These are phyloP conservation scores for Caenorhabditis wallacei DNA, from an alignment of 2,888 invertebrate genomes.

Conservation along the genomic window DNA sequence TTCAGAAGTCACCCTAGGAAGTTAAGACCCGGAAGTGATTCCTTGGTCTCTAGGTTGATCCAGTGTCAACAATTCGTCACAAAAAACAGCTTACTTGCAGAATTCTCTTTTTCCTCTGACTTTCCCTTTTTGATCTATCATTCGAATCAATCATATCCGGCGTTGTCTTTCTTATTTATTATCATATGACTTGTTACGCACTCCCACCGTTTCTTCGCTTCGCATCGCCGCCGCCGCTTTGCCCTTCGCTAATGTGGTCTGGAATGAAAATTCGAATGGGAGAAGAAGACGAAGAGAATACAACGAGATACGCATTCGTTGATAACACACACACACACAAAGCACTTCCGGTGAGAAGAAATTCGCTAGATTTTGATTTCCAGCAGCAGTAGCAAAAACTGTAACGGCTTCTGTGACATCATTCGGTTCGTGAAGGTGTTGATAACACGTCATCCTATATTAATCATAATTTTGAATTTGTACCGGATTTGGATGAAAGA, in stretches of 20 bases:
- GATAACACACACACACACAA: slow-evolving; percentile 41
- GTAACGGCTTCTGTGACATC: slow-evolving; percentile 18
- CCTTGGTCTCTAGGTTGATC: neutral
- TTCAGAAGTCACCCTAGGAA: too few species aligned
- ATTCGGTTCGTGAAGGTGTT: neutral
- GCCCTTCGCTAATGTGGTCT: slow-evolving; percentile 48
- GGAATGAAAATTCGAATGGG: slow-evolving; percentile 42
- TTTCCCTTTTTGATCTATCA: slow-evolving; percentile 42
- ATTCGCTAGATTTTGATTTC: too few species aligned
- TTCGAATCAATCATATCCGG: slow-evolving; percentile 52
- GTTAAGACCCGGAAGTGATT: slow-evolving; percentile 22
- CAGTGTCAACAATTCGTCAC: neutral
- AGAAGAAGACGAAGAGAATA: slow-evolving; percentile 22
- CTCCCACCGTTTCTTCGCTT: slow-evolving; percentile 6
- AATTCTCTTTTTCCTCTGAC: too few species aligned
- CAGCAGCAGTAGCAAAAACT: too few species aligned
- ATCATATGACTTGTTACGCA: slow-evolving; percentile 60
- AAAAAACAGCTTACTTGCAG: too few species aligned
- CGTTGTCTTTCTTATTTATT: slow-evolving; percentile 6
- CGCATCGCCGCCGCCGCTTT: neutral
- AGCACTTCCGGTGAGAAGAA: slow-evolving; percentile 60
- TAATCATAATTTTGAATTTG: neutral
- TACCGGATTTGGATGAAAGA: slow-evolving; percentile 1
- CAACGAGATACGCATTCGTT: slow-evolving; percentile 34
- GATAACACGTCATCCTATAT: neutral